phyloP scores from a whole-genome alignment of 1,140 invertebrate genomes.

The Arion vulgaris region DNA sequence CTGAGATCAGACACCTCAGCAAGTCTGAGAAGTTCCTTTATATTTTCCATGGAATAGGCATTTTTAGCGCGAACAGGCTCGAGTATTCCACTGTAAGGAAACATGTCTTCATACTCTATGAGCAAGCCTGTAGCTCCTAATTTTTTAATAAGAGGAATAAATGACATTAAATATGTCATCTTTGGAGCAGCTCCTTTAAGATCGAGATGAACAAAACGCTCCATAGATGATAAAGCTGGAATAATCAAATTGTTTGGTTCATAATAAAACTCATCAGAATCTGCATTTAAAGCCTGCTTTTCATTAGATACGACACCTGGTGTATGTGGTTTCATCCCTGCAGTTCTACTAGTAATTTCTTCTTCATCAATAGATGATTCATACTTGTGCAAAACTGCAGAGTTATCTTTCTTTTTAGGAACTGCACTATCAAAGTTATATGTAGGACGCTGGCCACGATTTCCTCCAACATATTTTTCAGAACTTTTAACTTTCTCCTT shows the following conservation, averaged over 20 bases:
- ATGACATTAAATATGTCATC: constrained; percentile 52
- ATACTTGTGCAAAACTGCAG: not conserved
- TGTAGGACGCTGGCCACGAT: not conserved
- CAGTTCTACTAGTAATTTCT: not conserved
- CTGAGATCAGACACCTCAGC: constrained; percentile 81
- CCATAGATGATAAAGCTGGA: constrained; percentile 26
- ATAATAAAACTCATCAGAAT: not conserved
- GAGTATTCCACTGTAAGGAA: constrained; percentile 85
- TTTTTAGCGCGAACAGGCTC: constrained; percentile 77
- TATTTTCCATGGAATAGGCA: constrained; percentile 73
- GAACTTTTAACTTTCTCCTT: not conserved
- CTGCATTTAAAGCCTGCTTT: not conserved
- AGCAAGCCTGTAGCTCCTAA: constrained; percentile 90
- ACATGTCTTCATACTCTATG: constrained; percentile 98
- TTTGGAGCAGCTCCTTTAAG: constrained; percentile 65
- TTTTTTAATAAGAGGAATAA: constrained; percentile 78
- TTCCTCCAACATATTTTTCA: too few relatives aligned
- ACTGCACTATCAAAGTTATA: not conserved
- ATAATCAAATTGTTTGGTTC: not conserved
- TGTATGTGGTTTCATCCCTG: not conserved
- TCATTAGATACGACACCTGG: not conserved
- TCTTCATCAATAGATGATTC: not conserved
- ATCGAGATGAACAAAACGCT: constrained; percentile 59
- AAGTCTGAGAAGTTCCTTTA: constrained; percentile 76
- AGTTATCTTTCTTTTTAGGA: not conserved